Evolutionary conservation across 2,888 invertebrate genomes (phyloP), one percentile per base, ranked within the genome.

Genomic region (Lapara coniferarum): DNA sequence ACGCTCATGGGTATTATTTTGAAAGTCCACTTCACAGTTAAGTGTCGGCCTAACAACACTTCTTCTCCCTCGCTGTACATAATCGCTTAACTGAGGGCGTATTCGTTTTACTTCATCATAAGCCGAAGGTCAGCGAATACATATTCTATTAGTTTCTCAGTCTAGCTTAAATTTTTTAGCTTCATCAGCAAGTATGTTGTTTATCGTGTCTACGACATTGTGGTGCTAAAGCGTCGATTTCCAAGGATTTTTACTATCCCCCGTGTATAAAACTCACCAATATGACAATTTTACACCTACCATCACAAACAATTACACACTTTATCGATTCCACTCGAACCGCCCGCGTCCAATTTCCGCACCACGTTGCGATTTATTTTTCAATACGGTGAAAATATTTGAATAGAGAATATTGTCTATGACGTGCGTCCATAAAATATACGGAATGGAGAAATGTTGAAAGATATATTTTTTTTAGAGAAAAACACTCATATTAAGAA

Each of bases 51-150:
- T 63, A 49, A 63, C 53, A 19, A 55, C 19, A 63, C 46, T 63
- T 49, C 63, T 46, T 46, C 19, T 44, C 25, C 13, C 19, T 44
- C 25, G 6, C 25, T 44, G 10, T 37, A 46, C 63, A 63, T 63
- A 63, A 63, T 13, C 4, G 63, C 25, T 63, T 19, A 63, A 19
- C 13, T 13, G 16, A 63, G 63, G 49, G 10, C 19, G 63, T 49
- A 8, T 63, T n/a, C 58, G 37, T 44, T 59, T 49, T 19, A 63
- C 63, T 49, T 49, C 49, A 49, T 63, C 63, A 49, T 49, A 63
- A 63, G 49, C 19, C 19, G 49, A 49, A 19, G 49, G 63, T 63
- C 63, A 63, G 49, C 13, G 19, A 10, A 49, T 25, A 46, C 16
- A 10, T 10, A 19, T 44, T 19, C 16, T 7, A 25, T 49, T 46